A percentile compares a stretch with the other conserved stretches of the same genome.
Conservation (phyloP, 2,113 vertebrate species). For the Eolophus roseicapilla region DNA sequence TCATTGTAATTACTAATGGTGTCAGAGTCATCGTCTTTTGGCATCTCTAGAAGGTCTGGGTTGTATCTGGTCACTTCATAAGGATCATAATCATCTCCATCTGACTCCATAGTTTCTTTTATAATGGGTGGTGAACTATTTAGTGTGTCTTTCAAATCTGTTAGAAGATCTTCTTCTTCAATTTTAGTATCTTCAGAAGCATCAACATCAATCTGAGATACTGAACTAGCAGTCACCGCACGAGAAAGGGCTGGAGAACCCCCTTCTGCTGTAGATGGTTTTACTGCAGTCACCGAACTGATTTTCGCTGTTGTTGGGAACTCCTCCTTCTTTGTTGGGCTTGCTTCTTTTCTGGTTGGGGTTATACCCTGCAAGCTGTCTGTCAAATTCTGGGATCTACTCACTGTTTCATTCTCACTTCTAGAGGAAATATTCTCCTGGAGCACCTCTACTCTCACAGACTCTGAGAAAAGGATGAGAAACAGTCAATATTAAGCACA, state of each 20-base stretch:
- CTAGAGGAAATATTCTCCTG: not conserved
- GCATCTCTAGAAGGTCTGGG: conserved; percentile 4
- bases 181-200: conserved; percentile 66
- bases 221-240: not conserved
- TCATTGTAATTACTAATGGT: conserved; percentile 45
- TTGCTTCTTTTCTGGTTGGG: not conserved
- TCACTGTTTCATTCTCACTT: conserved; percentile 39
- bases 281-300: not conserved
- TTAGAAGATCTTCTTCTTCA: conserved; percentile 73
- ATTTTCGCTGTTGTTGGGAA: not conserved
- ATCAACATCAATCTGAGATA: conserved; percentile 47
- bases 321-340: not conserved
- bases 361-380: not conserved
- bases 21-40: conserved; percentile 46
- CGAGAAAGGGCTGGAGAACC: not conserved
- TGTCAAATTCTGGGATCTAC: not conserved
- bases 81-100: conserved; percentile 57
- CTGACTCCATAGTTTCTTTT: conserved; percentile 65
- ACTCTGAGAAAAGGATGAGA: conserved; percentile 13
- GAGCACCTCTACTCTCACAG: accelerated
- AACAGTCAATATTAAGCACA: not conserved
- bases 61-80: conserved; percentile 61
- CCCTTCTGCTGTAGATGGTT: not conserved
- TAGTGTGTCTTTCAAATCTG: conserved; percentile 33
- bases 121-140: conserved; percentile 57